Conservation (phyloP, 2,888 invertebrate genomes). For the Palloptera scutellata region DNA sequence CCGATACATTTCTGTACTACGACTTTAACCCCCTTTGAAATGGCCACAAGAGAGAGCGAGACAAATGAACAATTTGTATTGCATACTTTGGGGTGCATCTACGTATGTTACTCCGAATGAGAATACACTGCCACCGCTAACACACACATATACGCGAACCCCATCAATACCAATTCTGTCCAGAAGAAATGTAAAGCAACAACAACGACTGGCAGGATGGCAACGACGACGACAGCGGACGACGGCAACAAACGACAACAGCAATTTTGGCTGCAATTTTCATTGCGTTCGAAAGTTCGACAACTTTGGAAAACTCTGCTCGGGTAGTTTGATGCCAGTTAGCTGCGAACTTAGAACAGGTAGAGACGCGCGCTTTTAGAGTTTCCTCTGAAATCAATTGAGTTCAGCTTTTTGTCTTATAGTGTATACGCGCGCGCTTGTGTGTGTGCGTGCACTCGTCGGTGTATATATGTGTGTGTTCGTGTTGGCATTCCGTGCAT, state of each 20-base stretch:
- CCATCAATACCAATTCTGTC: no score
- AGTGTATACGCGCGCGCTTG: not conserved
- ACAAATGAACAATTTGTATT: not conserved
- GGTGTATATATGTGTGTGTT: not conserved
- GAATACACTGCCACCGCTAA: slow-evolving; percentile 2
- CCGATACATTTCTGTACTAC: not conserved
- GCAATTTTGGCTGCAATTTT: slow-evolving; percentile 47
- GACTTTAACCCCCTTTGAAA: not conserved
- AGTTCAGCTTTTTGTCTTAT: slow-evolving; percentile 18
- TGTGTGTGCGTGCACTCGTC: not conserved
- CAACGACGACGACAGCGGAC: slow-evolving; percentile 1
- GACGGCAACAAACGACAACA: slow-evolving; percentile 31
- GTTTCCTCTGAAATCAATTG: slow-evolving; percentile 55
- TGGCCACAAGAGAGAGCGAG: slow-evolving; percentile 8
- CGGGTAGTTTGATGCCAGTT: slow-evolving; percentile 64
- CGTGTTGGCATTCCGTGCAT: not conserved
- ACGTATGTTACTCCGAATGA: not conserved
- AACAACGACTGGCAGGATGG: not conserved
- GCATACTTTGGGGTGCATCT: slow-evolving; percentile 17
- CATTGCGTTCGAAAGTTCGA: slow-evolving; percentile 63
- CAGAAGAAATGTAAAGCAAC: not conserved
- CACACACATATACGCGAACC: no score
- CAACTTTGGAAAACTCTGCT: slow-evolving; percentile 65
- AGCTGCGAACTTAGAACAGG: slow-evolving; percentile 66
- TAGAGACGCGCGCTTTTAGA: slow-evolving; percentile 65